These are phyloP conservation scores for Forpus xanthops DNA, from an alignment of 2,797 vertebrate genomes.

Conservation along the genomic window DNA sequence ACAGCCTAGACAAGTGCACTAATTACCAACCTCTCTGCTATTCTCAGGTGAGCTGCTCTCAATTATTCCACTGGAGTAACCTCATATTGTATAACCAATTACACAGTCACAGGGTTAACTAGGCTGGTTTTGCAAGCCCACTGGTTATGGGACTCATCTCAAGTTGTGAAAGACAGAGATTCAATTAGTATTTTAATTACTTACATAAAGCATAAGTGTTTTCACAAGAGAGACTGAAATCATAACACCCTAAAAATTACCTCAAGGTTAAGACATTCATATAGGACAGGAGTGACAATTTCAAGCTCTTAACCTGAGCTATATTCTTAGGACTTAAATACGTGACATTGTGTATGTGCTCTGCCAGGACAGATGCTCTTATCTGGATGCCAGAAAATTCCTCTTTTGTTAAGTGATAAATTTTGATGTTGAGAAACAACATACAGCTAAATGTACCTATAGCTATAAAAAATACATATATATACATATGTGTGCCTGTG, in stretches of 20 bases:
- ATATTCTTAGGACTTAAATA: neutral
- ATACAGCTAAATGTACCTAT: neutral
- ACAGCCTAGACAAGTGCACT: neutral
- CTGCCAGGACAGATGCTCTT: neutral
- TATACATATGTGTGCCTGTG: fast-evolving
- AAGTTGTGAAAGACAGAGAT: conserved; percentile 40
- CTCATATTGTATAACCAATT: conserved; percentile 37
- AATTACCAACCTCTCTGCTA: neutral
- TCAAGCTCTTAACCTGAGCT: conserved; percentile 1
- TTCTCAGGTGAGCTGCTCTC: conserved; percentile 43
- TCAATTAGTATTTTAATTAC: conserved; percentile 68
- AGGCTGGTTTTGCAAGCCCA: conserved; percentile 15
- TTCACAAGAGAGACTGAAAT: neutral
- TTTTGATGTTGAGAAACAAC: neutral
- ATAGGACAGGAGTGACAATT: neutral
- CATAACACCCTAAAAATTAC: neutral
- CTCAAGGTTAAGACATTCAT: conserved; percentile 49
- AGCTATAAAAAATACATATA: neutral
- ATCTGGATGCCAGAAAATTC: neutral
- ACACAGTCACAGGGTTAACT: conserved; percentile 25
- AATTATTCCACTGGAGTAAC: conserved; percentile 50
- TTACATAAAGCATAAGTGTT: conserved; percentile 42
- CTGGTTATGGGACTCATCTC: conserved; percentile 9
- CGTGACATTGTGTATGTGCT: neutral
- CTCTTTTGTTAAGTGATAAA: neutral